phyloP scores from a whole-genome alignment of 2,888 invertebrate species.

The Scaptomyza tumidula region DNA sequence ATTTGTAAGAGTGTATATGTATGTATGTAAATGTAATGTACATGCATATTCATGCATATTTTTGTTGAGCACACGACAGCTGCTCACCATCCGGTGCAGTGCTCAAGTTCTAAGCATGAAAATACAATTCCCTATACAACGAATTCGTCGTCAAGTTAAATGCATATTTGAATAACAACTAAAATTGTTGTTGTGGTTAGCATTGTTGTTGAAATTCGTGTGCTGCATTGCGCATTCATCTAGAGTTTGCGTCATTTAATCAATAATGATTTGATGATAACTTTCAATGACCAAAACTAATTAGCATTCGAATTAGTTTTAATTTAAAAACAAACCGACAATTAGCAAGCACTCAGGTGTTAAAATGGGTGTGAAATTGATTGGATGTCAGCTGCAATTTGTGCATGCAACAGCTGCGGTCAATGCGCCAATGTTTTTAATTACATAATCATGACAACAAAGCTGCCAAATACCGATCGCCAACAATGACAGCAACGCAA shows the following conservation, averaged over 20 bases:
- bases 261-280: slow-evolving; percentile 6
- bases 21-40: slow-evolving; percentile 11
- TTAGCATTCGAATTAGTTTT: slow-evolving; percentile 24
- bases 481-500: background rate
- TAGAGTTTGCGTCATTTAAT: slow-evolving; percentile 11
- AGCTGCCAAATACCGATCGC: slow-evolving; percentile 5
- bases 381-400: slow-evolving; percentile 26
- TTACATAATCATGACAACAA: slow-evolving; percentile 23
- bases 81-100: slow-evolving; percentile 30
- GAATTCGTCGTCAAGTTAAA: slow-evolving; percentile 29
- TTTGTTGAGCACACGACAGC: slow-evolving; percentile 22
- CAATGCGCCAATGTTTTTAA: slow-evolving; percentile 36
- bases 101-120: slow-evolving; percentile 32
- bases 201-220: slow-evolving; percentile 4
- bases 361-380: slow-evolving; percentile 19
- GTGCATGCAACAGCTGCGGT: slow-evolving; percentile 4
- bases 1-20: background rate
- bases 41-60: slow-evolving; percentile 49
- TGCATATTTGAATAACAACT: slow-evolving; percentile 43
- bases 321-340: slow-evolving; percentile 14
- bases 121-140: slow-evolving; percentile 31
- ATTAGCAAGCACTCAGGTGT: slow-evolving; percentile 10
- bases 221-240: slow-evolving; percentile 10
- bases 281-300: slow-evolving; percentile 17
- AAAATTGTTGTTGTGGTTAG: slow-evolving; percentile 10